Base-by-base conservation (phyloP, 2,797 vertebrate genomes). In the Sphaeramia orbicularis region DNA sequence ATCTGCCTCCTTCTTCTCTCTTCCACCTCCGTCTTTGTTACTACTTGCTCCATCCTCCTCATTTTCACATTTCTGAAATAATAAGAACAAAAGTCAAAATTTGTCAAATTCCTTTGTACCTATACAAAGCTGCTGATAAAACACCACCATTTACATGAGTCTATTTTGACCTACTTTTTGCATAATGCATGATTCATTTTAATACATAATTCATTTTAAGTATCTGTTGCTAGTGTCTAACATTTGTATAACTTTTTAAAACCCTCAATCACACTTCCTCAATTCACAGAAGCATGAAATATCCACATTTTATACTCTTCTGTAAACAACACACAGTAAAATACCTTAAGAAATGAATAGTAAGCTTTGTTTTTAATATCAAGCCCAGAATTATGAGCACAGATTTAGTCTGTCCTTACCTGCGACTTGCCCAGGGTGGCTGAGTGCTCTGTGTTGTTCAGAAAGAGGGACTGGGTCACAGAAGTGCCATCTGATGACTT, bases 361-460 rank as follows among this genome's bases (percentile, higher is more conserved):
- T 10, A 19, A 41, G 1, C 19, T 38, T n/a, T 56, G 32, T 52
- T 52, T 41, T 42, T n/a, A 47, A 53, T 57, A 43, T 16, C 27
- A 15, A 27, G 24, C 24, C 16, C 10, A 6, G 37, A 4, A 65
- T 11, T 24, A 58, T 1, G 13, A 12, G 35, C 10, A 42, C 5
- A 65, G 35, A 48, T 51, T 44, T 3, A 7, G 1, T 7, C 35
- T 3, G 9, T 67, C 16, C 91, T 92, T 63, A 95, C 94, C 92
- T 79, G 82, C 80, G 93, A 90, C 74, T 83, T 93, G 64, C 75
- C 74, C 36, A 53, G 77, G 52, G 81, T 80, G n/a, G 89, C 72
- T 0, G 93, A 92, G 59, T 95, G 92, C 50, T 95, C 93, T 10
- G 93, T 76, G 89, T 93, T 94, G 91, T 94, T 95, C 86, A 87